Evolutionary conservation across 2,797 vertebrate species (phyloP), one percentile per base, ranked within the genome.

Genomic region (Nannoperca obscura): DNA sequence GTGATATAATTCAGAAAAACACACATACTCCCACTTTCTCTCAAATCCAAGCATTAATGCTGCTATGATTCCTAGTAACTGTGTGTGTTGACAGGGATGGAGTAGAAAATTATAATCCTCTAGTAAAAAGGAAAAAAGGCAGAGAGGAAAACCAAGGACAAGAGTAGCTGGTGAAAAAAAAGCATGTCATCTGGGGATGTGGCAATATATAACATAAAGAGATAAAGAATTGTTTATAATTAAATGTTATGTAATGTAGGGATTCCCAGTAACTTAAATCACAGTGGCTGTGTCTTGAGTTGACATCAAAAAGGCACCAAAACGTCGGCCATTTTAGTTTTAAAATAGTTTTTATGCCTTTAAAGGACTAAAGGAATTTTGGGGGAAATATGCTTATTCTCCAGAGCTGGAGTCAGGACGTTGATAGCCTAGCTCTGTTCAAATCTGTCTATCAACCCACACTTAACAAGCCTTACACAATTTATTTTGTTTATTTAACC

Each of bases 101-200:
- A 66, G 66, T 50, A 76, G 63, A 61, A 58, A 81, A 73, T 61
- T 40, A 81, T 49, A 60, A 78, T 62, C 67, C 47, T 49, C 44
- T 4, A 19, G 30, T 54, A 63, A 60, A 36, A 75, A 46, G 36
- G 15, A 22, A 66, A 62, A 54, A 30, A 13, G 24, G 6, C 6
- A 54, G 17, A 22, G 15, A 46, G 22, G 42, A 49, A 53, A 71
- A 68, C 63, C 19, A 55, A 58, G 38, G 30, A 66, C 30, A 34
- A 54, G 49, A 24, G 36, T 11, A 24, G 36, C 22, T 38, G 32
- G 34, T 47, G 27, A 36, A 34, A 22, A 52, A 49, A 66, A 66
- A 36, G 19, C 8, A 19, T 7, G 15, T 27, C 30, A 40, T 32
- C 4, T 52, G 4, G 20, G 32, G 34, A 55, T 22, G 60, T 44